Evolutionary conservation across 2,888 invertebrate species (phyloP).

Genomic region (Sinhomidia bicolor): DNA sequence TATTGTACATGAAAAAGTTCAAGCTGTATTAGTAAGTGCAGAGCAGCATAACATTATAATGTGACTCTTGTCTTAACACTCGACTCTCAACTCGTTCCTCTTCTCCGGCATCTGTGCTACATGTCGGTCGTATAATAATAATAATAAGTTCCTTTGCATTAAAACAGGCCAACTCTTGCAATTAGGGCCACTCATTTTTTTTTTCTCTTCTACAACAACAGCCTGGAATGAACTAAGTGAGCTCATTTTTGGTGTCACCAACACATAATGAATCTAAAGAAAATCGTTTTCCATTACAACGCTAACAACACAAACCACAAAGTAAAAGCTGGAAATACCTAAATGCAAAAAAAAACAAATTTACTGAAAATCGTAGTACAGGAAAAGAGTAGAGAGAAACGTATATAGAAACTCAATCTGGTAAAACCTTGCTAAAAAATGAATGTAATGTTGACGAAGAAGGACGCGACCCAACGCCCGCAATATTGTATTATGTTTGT

Average conservation of each 20-base stretch:
- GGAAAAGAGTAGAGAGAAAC: neutral
- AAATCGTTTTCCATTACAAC: neutral
- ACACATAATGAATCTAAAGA: neutral
- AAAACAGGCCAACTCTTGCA: slow-evolving; percentile 63
- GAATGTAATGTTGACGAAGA: neutral
- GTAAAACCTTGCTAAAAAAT: neutral
- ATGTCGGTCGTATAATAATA: slow-evolving; percentile 2
- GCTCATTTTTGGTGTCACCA: slow-evolving; percentile 64
- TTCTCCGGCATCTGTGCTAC: neutral
- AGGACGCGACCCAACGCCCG: neutral
- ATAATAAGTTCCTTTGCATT: slow-evolving; percentile 4
- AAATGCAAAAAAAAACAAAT: neutral
- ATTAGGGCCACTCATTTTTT: slow-evolving; percentile 68
- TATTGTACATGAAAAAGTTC: too few species aligned
- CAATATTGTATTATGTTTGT: too few species aligned
- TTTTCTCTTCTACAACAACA: too few species aligned
- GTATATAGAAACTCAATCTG: slow-evolving; percentile 25
- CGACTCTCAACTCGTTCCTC: neutral
- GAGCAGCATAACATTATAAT: neutral
- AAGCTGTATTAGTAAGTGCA: neutral
- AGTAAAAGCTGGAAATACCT: too few species aligned
- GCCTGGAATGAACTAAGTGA: slow-evolving; percentile 53
- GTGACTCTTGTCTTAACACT: neutral
- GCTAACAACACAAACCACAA: neutral
- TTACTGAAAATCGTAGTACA: neutral